Base-by-base conservation (phyloP, 2,888 invertebrate genomes). In the Argyra leucocephala region DNA sequence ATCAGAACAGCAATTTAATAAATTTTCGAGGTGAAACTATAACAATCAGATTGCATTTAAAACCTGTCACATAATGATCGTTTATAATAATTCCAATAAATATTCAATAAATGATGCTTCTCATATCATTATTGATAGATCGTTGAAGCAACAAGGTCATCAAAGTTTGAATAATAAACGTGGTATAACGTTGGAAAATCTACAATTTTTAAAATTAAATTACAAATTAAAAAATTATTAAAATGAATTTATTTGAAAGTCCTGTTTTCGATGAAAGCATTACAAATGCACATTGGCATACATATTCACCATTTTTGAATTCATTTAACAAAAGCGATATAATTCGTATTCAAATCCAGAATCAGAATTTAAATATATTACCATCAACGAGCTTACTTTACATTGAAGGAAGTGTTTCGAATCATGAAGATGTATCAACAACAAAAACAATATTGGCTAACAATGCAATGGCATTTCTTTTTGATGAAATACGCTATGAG, bases 21-120 rank as follows among this genome's bases (percentile, higher is more conserved):
- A 75, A 73, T 72, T 76, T 76, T 68, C 68, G 70, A 65, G 72
- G 71, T 37, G 73, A 74, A 71, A 68, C 67, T 12, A 71, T 74
- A 64, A 73, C 72, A 22, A 65, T 74, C 24, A 64, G 71, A 58
- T 64, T 73, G 23, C 73, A 72, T 67, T 65, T 71, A 31, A 31
- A 21, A 69, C 21, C 9, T 9, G 3, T 58, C 58, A 58, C 10
- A 67, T 18, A 62, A n/a, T 48, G 62, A 61, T 26, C 37, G 63
- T 63, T 24, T 64, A 61, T 57, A 59, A 62, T 62, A n/a, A 22
- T 61, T 31, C 37, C 18, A 48, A 57, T 63, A 61, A 21, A 15
- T 10, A 23, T 63, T 62, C 58, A 63, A 31, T n/a, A n/a, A n/a
- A n/a, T n/a, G n/a, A n/a, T n/a, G n/a, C n/a, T n/a, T n/a, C n/a